phyloP scores from a whole-genome alignment of 2,888 invertebrate species.

The Penaeus monodon region DNA sequence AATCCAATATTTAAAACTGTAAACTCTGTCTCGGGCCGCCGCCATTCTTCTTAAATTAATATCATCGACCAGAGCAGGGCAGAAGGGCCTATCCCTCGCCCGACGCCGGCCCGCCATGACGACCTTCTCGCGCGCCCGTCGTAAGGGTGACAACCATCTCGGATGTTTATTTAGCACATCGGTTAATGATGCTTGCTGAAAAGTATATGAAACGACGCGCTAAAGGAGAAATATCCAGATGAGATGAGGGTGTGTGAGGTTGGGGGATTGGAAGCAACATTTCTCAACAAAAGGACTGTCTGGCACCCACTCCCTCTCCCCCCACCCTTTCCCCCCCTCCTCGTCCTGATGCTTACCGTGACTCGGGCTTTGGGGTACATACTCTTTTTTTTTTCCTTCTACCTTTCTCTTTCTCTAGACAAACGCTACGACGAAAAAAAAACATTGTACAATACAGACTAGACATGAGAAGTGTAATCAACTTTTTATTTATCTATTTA shows the following conservation, averaged over 20 bases:
- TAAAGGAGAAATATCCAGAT: slow-evolving; percentile 62
- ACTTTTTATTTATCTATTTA: too few species aligned
- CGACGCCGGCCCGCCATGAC: not conserved
- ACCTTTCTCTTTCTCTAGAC: too few species aligned
- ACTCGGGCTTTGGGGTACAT: not conserved
- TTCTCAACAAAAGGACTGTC: slow-evolving; percentile 57
- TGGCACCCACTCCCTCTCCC: slow-evolving; percentile 40
- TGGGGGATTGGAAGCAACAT: slow-evolving; percentile 55
- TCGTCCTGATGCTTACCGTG: not conserved
- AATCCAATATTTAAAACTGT: slow-evolving; percentile 62
- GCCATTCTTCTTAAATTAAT: slow-evolving; percentile 62
- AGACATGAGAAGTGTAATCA: too few species aligned
- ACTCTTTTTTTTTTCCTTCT: too few species aligned
- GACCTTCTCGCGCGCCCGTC: slow-evolving; percentile 19
- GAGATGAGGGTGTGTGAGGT: slow-evolving; percentile 56
- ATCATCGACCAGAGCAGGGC: slow-evolving; percentile 52
- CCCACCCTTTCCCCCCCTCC: slow-evolving; percentile 7
- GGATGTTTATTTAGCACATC: slow-evolving; percentile 54
- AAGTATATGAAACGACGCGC: slow-evolving; percentile 61
- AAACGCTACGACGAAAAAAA: too few species aligned
- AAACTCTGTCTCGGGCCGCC: slow-evolving; percentile 56
- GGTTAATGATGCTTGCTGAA: slow-evolving; percentile 58
- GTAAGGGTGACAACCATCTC: slow-evolving; percentile 38
- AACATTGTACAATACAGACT: too few species aligned
- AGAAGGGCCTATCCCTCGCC: slow-evolving; percentile 35